Evolutionary conservation across 2,888 invertebrate species (phyloP).

Genomic region (Mythimna lalbum): DNA sequence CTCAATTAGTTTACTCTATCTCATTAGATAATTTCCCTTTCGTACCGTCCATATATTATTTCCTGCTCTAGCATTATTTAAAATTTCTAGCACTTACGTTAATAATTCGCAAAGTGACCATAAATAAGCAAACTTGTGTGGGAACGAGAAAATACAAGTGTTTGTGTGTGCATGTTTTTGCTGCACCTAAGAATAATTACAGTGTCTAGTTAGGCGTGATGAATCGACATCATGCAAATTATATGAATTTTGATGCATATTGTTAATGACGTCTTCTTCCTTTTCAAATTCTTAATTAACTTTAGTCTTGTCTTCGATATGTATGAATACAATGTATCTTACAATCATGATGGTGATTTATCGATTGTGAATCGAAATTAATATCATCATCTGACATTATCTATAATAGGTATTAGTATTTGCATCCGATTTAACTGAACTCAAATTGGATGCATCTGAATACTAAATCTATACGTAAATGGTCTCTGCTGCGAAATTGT

Average conservation of each 20-base stretch:
- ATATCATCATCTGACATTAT: background rate
- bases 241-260: constrained; percentile 3
- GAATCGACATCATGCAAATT: constrained; percentile 25
- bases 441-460: too few relatives aligned
- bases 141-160: constrained; percentile 39
- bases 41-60: too few relatives aligned
- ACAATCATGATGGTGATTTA: background rate
- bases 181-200: constrained; percentile 16
- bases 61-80: background rate
- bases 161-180: constrained; percentile 18
- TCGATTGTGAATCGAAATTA: background rate
- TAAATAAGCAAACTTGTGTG: constrained; percentile 14
- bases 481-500: too few relatives aligned
- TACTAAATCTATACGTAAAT: too few relatives aligned
- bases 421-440: too few relatives aligned
- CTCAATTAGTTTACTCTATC: background rate
- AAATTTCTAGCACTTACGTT: constrained; percentile 8
- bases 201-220: constrained; percentile 14
- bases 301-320: background rate
- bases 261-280: background rate
- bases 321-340: background rate
- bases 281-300: constrained; percentile 8
- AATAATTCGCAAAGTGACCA: constrained; percentile 19
- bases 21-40: background rate
- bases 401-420: too few relatives aligned